Evolutionary conservation across 2,888 invertebrate genomes (phyloP).

Genomic region (Bhutanitis thaidina): DNA sequence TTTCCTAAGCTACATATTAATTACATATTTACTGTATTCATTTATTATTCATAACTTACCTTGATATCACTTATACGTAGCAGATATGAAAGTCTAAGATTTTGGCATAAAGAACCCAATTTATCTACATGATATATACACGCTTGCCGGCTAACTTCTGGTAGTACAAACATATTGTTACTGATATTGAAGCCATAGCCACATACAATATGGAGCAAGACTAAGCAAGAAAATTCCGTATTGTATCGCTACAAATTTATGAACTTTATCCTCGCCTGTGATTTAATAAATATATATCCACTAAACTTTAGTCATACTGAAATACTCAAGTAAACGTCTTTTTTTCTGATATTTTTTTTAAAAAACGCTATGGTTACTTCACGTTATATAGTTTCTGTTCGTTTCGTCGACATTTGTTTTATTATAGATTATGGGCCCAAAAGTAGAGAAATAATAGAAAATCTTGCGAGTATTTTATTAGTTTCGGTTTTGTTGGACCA

Average conservation of each 20-base stretch:
- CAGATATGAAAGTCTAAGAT: constrained; percentile 27
- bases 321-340: no score
- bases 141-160: not conserved
- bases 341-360: no score
- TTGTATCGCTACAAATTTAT: not conserved
- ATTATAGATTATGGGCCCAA: no score
- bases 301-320: no score
- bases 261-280: not conserved
- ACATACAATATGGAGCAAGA: not conserved
- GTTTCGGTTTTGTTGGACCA: no score
- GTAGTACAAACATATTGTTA: constrained; percentile 8
- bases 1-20: not conserved
- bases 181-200: not conserved
- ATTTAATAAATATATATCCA: not conserved
- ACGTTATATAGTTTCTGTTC: no score
- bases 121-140: constrained; percentile 20
- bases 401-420: no score
- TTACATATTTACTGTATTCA: not conserved
- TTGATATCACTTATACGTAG: not conserved
- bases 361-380: no score
- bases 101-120: constrained; percentile 28
- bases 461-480: no score
- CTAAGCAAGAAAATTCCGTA: not conserved
- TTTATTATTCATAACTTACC: not conserved
- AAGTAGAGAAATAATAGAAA: no score